Base-by-base conservation (phyloP, 2,888 invertebrate genomes). In the Cryptocephalus primarius region DNA sequence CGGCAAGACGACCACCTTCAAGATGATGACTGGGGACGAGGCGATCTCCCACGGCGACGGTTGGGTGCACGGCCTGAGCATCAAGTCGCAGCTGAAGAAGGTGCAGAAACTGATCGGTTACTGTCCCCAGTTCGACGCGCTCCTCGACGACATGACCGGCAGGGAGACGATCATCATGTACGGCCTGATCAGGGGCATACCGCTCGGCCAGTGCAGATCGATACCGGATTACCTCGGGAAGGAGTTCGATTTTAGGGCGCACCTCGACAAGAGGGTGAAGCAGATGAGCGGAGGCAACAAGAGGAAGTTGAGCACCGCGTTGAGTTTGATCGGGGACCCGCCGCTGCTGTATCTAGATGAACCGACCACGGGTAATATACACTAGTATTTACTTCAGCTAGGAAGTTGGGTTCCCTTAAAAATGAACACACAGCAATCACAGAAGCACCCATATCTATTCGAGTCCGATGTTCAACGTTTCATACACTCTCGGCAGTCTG, bases 21-120 rank as follows among this genome's bases (percentile, higher is more conserved):
- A 86, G 71, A 89, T 91, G 85, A 71, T 92, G 59, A 91, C 91
- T 42, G 91, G 92, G 0, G 90, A 89, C 62, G 83, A 83, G 60
- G 67, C 70, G 3, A 77, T 86, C 9, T 78, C 83, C 0, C 75
- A 74, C 44, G 89, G 89, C 0, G 76, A 82, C 43, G 86, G 82
- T 0, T 84, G 74, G 67, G 76, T 89, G 9, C 46, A 52, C 8
- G 64, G 65, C 4, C 54, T 58, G 12, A 66, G 64, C 32, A 2
- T 41, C 13, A 9, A 32, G 14, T 14, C 14, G 11, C 14, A 41
- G 13, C 11, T 41, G 41, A 36, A 76, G 48, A 62, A 69, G 42
- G 78, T 82, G 1, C 76, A 83, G 52, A 71, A 77, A 54, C 72
- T 75, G 55, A 66, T 66, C 6, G 70, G 77, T 8, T 78, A 78